These are phyloP conservation scores for Eulithis prunata DNA, from an alignment of 2,888 invertebrate species.

Conservation along the genomic window DNA sequence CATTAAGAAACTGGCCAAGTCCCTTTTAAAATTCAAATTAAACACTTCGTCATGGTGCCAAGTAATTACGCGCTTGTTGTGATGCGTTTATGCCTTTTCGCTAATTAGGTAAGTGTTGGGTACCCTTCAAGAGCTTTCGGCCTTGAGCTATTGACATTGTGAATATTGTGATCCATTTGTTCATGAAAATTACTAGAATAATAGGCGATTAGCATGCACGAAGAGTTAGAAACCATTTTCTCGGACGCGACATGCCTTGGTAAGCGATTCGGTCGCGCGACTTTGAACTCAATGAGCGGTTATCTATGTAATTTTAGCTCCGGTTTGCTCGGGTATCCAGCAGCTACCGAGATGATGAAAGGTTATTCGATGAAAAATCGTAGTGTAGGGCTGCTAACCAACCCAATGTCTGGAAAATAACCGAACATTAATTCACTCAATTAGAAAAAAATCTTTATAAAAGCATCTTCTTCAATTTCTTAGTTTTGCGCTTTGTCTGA, in stretches of 20 bases:
- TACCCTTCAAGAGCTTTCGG: constrained; percentile 30
- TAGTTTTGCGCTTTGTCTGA: too few species aligned
- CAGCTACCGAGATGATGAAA: too few species aligned
- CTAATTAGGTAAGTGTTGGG: constrained; percentile 38
- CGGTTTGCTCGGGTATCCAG: too few species aligned
- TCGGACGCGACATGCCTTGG: constrained; percentile 12
- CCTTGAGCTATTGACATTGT: constrained; percentile 34
- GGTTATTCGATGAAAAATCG: too few species aligned
- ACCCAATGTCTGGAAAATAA: too few species aligned
- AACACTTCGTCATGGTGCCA: constrained; percentile 27
- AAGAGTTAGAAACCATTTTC: constrained; percentile 2
- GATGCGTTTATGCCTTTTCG: constrained; percentile 26
- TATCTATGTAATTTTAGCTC: too few species aligned
- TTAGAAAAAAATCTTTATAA: too few species aligned
- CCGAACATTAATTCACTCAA: too few species aligned
- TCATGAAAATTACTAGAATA: constrained; percentile 19
- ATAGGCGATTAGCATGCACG: constrained; percentile 28
- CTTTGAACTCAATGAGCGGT: too few species aligned
- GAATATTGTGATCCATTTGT: constrained; percentile 31
- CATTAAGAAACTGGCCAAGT: constrained; percentile 15
- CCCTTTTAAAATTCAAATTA: constrained; percentile 16
- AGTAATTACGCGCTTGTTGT: constrained; percentile 36
- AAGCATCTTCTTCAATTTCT: too few species aligned
- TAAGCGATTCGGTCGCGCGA: constrained; percentile 2
- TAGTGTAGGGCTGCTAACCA: too few species aligned